Conservation (phyloP, 2,113 vertebrate species). For the Lophotis ruficrista region DNA sequence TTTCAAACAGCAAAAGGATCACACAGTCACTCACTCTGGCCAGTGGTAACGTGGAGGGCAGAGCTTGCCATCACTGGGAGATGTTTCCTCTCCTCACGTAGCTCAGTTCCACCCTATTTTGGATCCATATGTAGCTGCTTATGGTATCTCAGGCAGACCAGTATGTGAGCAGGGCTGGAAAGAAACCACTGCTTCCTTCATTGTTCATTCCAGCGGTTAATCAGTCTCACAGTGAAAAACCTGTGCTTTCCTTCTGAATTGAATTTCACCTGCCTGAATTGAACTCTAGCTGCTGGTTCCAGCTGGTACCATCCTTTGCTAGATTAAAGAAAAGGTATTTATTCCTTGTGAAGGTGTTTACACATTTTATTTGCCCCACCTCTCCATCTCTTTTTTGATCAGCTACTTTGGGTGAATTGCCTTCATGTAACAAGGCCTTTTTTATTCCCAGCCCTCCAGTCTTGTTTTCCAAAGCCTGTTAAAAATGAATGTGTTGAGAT, state of each 20-base stretch:
- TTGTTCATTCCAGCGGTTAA: background rate
- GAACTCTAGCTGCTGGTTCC: background rate
- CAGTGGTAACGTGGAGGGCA: background rate
- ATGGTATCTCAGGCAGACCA: background rate
- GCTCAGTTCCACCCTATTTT: background rate
- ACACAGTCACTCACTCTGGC: fast-evolving
- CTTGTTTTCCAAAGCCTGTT: background rate
- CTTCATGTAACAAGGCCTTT: background rate
- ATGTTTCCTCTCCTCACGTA: fast-evolving
- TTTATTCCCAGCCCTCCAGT: background rate
- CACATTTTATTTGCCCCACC: background rate
- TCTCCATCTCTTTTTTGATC: background rate
- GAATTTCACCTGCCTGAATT: background rate
- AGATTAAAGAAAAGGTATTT: background rate
- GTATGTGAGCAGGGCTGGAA: background rate
- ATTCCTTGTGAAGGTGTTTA: background rate
- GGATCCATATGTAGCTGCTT: background rate
- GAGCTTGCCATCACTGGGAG: background rate
- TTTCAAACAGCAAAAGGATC: background rate
- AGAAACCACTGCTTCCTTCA: background rate
- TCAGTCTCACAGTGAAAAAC: background rate
- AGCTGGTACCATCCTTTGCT: background rate
- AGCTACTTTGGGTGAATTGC: background rate
- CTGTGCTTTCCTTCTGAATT: background rate
- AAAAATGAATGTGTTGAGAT: background rate